Evolutionary conservation across 2,113 vertebrate genomes (phyloP).

Genomic region (Aphelocoma coerulescens): DNA sequence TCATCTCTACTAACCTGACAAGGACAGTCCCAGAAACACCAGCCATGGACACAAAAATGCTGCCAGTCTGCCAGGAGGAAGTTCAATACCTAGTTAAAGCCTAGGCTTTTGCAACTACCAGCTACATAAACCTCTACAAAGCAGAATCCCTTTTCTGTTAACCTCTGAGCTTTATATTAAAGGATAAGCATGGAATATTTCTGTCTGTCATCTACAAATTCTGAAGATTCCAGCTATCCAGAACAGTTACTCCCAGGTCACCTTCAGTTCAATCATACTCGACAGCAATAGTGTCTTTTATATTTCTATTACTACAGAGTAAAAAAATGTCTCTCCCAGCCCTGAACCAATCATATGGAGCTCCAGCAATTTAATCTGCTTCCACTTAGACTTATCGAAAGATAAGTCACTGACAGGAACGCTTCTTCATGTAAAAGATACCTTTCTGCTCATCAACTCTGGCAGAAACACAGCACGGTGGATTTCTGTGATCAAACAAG

Average conservation of each 20-base stretch:
- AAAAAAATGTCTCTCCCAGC: not conserved
- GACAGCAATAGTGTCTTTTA: not conserved
- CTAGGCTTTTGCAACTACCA: not conserved
- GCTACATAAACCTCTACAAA: not conserved
- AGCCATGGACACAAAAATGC: not conserved
- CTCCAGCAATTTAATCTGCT: not conserved
- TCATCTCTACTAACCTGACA: not conserved
- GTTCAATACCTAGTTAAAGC: not conserved
- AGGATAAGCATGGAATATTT: not conserved
- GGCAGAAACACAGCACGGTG: not conserved
- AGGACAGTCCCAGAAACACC: not conserved
- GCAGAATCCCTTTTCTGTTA: not conserved
- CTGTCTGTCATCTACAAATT: not conserved
- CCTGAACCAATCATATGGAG: not conserved
- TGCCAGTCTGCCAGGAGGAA: not conserved
- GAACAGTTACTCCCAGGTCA: not conserved
- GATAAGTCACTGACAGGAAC: not conserved
- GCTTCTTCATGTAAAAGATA: not conserved
- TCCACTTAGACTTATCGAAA: not conserved
- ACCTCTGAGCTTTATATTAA: not conserved
- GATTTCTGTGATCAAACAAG: not conserved
- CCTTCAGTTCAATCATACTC: not conserved
- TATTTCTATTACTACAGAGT: not conserved
- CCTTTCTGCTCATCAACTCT: not conserved
- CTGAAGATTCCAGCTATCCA: not conserved